A percentile compares a stretch with the other conserved stretches of the same genome.
Evolutionary conservation across 53 echinoderm and acorn worm genomes (phyloP).

Genomic region (Zoroaster sp.): DNA sequence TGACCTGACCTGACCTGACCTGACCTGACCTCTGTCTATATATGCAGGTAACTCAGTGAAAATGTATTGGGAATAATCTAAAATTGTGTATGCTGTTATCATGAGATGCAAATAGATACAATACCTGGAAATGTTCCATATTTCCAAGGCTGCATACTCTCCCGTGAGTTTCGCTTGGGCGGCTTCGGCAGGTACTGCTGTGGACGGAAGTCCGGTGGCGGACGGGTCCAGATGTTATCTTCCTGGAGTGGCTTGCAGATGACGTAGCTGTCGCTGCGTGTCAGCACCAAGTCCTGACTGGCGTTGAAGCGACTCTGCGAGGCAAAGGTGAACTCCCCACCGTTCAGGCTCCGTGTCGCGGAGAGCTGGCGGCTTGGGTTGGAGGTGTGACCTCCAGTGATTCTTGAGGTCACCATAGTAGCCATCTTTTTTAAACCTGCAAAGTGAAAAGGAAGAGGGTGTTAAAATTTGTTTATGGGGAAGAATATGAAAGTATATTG

Average conservation of each 20-base stretch:
- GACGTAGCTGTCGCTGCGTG: slow-evolving; percentile 76
- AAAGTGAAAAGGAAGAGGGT: neutral
- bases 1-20: too few relatives aligned
- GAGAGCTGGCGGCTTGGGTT: neutral
- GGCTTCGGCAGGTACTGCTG: slow-evolving; percentile 89
- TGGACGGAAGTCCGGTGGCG: slow-evolving; percentile 91
- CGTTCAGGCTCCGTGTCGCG: slow-evolving; percentile 9
- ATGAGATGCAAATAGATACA: neutral
- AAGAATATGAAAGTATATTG: neutral
- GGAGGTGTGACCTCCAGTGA: neutral
- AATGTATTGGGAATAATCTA: too few relatives aligned
- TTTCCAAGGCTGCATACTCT: slow-evolving; percentile 94
- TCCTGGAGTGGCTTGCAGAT: slow-evolving; percentile 42
- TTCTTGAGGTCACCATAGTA: slow-evolving; percentile 14
- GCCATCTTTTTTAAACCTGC: slow-evolving; percentile 7
- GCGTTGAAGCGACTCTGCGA: slow-evolving; percentile 67
- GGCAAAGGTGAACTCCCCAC: slow-evolving; percentile 45
- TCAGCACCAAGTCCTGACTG: slow-evolving; percentile 66
- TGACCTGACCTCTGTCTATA: too few relatives aligned
- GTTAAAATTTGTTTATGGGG: neutral
- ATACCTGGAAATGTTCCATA: slow-evolving; percentile 76
- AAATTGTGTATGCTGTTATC: too few relatives aligned
- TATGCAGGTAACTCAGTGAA: too few relatives aligned
- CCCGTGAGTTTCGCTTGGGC: slow-evolving; percentile 86
- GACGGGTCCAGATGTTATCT: slow-evolving; percentile 80